These are phyloP conservation scores for Agonopterix alstromeriana DNA, from an alignment of 2,888 invertebrate species.

Conservation along the genomic window DNA sequence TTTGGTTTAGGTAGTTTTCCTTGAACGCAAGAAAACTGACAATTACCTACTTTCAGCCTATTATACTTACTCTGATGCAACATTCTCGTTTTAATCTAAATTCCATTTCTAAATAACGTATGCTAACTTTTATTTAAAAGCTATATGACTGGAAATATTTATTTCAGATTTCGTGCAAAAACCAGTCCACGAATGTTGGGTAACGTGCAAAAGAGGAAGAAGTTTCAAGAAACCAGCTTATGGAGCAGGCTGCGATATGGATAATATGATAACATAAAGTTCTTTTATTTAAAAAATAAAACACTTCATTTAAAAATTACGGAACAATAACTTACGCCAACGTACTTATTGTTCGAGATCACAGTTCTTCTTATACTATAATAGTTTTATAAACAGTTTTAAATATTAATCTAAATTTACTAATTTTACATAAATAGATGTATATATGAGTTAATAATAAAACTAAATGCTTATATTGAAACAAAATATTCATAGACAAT, in stretches of 20 bases:
- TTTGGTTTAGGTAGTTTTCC: no score
- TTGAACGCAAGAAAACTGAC: no score
- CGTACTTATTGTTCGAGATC: constrained; percentile 72
- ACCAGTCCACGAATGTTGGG: constrained; percentile 64
- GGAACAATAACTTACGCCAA: constrained; percentile 64
- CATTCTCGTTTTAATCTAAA: no score
- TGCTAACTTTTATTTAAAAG: background rate
- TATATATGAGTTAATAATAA: constrained; percentile 6
- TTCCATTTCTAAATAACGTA: no score
- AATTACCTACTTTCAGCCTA: no score
- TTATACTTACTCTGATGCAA: no score
- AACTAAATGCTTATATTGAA: background rate
- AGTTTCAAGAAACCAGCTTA: constrained; percentile 59
- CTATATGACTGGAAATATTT: background rate
- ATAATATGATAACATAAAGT: constrained; percentile 26
- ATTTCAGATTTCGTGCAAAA: constrained; percentile 57
- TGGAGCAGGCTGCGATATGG: constrained; percentile 35
- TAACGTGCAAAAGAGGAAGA: constrained; percentile 63
- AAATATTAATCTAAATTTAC: constrained; percentile 5
- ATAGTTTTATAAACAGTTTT: constrained; percentile 15
- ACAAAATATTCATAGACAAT: background rate
- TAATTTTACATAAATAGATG: constrained; percentile 10
- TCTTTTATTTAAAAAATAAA: constrained; percentile 29
- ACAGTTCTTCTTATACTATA: constrained; percentile 31
- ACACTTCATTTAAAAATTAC: constrained; percentile 10